Conservation (phyloP, 2,113 vertebrate species). For the Antigone vipio region DNA sequence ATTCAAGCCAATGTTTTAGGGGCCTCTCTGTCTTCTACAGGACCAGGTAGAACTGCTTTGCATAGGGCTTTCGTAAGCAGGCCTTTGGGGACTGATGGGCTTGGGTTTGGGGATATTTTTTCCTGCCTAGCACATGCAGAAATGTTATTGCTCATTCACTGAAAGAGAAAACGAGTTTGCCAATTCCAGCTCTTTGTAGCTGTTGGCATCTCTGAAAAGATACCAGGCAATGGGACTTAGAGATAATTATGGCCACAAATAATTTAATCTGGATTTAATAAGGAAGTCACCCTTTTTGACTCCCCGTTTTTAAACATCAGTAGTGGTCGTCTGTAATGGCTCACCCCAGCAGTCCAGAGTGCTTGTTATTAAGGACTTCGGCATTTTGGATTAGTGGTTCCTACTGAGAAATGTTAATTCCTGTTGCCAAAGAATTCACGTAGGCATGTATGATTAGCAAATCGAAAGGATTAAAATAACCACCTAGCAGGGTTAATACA, state of each 20-base stretch:
- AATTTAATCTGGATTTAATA: neutral
- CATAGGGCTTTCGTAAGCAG: conserved; percentile 55
- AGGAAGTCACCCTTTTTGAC: neutral
- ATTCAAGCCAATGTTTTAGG: conserved; percentile 65
- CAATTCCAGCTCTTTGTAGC: neutral
- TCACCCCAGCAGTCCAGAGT: conserved; percentile 66
- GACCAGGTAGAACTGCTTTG: conserved; percentile 64
- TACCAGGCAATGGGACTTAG: neutral
- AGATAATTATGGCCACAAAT: neutral
- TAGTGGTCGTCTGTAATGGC: neutral
- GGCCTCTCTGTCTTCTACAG: conserved; percentile 64
- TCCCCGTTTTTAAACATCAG: neutral
- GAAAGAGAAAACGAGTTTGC: neutral
- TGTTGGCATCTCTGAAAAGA: conserved; percentile 22
- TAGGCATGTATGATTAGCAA: neutral
- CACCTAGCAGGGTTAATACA: neutral
- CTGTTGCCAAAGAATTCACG: neutral
- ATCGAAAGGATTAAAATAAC: neutral
- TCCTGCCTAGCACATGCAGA: conserved; percentile 19
- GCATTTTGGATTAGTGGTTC: conserved; percentile 47
- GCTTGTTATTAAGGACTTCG: conserved; percentile 21
- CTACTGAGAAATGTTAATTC: conserved; percentile 7
- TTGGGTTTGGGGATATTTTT: conserved; percentile 51
- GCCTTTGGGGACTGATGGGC: conserved; percentile 45
- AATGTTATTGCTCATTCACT: conserved; percentile 1